Conservation (phyloP, 2,888 invertebrate species). For the Eupithecia abbreviata region DNA sequence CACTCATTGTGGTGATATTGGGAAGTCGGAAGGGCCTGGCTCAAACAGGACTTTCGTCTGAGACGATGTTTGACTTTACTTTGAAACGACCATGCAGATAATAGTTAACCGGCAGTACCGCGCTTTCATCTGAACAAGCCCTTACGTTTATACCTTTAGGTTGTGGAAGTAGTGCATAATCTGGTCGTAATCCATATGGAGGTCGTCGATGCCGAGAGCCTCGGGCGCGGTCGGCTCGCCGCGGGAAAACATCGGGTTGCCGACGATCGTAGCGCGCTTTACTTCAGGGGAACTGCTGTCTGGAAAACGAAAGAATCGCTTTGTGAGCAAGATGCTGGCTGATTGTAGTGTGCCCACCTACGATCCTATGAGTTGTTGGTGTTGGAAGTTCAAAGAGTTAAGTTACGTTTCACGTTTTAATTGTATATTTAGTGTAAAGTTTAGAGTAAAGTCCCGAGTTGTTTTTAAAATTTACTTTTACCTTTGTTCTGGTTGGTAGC, state of each 20-base stretch:
- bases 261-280: conserved; percentile 93
- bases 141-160: conserved; percentile 90
- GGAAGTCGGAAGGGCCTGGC: not conserved
- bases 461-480: conserved; percentile 39
- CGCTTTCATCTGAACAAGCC: conserved; percentile 9
- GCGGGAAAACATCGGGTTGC: conserved; percentile 94
- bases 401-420: too few species aligned
- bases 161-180: conserved; percentile 99
- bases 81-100: not conserved
- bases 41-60: not conserved
- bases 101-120: not conserved
- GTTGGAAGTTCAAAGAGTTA: too few species aligned
- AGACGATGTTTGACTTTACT: not conserved
- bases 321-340: not conserved
- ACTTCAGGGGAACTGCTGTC: conserved; percentile 85
- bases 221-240: conserved; percentile 74
- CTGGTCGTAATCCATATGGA: conserved; percentile 98
- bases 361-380: too few species aligned
- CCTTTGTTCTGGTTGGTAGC: conserved; percentile 81
- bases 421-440: too few species aligned
- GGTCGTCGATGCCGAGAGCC: conserved; percentile 89
- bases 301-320: conserved; percentile 39
- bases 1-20: not conserved
- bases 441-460: too few species aligned
- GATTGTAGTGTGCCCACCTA: too few species aligned